Percentiles rank a stretch among this genome's conserved stretches.
Conservation (phyloP, 2,888 invertebrate species). For the Pheosia tremula region DNA sequence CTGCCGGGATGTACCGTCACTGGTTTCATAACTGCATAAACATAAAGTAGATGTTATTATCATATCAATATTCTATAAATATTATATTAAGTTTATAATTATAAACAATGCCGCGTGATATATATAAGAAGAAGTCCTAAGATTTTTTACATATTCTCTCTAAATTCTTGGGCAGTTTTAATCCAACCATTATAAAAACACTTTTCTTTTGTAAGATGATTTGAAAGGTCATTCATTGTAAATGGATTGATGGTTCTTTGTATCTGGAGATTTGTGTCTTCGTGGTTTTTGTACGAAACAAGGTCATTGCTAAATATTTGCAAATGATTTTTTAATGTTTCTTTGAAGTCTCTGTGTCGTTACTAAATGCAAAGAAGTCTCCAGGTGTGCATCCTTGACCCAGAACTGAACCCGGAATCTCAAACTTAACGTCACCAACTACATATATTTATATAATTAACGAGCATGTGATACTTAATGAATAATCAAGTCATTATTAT, state of each 20-base stretch:
- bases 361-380: neutral
- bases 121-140: too few relatives aligned
- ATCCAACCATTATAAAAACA: too few relatives aligned
- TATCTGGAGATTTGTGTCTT: too few relatives aligned
- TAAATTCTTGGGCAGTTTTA: too few relatives aligned
- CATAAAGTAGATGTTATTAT: neutral
- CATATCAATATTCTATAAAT: neutral
- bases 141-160: too few relatives aligned
- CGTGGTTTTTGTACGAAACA: neutral
- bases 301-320: slow-evolving; percentile 1
- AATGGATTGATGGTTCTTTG: too few relatives aligned
- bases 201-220: too few relatives aligned
- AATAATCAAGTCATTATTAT: neutral
- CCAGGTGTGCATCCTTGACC: neutral
- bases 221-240: too few relatives aligned
- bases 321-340: neutral
- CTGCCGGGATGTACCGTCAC: slow-evolving; percentile 86
- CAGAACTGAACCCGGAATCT: neutral
- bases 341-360: neutral
- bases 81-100: neutral
- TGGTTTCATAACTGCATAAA: slow-evolving; percentile 84
- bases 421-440: neutral
- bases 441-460: neutral
- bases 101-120: too few relatives aligned
- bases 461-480: neutral